Base-by-base conservation (phyloP, 2,113 vertebrate species). In the Lepidiolamprologus cunningtoni region DNA sequence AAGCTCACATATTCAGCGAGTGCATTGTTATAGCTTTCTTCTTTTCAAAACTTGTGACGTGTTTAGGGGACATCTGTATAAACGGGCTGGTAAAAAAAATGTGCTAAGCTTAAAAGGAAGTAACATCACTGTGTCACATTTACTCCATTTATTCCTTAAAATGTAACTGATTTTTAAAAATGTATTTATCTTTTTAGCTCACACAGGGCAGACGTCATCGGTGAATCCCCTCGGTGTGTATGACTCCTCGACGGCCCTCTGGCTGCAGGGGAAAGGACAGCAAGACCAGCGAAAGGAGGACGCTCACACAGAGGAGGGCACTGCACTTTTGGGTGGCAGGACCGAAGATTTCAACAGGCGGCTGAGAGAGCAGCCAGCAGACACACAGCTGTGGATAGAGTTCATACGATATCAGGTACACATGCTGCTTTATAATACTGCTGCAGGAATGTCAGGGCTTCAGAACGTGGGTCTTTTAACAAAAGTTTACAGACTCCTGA, bases 211-310 rank as follows among this genome's bases (percentile, higher is more conserved):
- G 37, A 61, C 87, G 8, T 91, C 86, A 1, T 96, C 90, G 33
- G 87, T 97, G 68, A 98, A 99, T 92, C 98, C 98, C n/a, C 96
- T 99, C 50, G 97, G 98, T 5, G 94, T 99, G 87, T 99, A 99
- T 68, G 98, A 99, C 93, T 66, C 92, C 5, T 97, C 97, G 76
- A 98, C 98, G 23, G 88, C 97, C 0, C 94, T 96, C 57, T 99
- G 98, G 98, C 90, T 98, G 33, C 97, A 98, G 94, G 98, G 98
- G 57, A 98, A 97, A 92, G 97, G 97, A 35, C 94, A 87, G 73
- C 54, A 81, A 7, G 95, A 96, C 52, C 82, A 58, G 26, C 94
- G 91, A 8, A 93, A 94, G 33, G 89, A 93, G 52, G 87, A 88
- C 1, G 1, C 0, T 4, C 91, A 93, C 53, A 86, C 82, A 2